Evolutionary conservation across 2,888 invertebrate genomes (phyloP).

Genomic region (Gortyna flavago): DNA sequence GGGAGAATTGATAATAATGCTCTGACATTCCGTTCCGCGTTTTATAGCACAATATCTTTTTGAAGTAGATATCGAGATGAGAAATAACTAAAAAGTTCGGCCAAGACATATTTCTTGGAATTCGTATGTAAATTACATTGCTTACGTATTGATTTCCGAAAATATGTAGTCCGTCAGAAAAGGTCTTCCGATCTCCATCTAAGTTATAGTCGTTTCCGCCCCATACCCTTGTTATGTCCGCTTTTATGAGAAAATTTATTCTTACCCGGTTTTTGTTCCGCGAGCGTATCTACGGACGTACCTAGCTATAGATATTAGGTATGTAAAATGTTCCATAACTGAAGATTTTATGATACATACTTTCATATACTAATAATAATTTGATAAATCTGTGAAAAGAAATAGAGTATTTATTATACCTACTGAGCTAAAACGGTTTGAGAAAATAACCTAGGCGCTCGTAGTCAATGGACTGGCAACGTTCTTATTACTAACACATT

Average conservation of each 20-base stretch:
- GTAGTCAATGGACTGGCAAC: conserved; percentile 52
- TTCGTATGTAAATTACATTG: conserved; percentile 63
- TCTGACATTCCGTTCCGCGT: neutral
- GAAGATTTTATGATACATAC: conserved; percentile 34
- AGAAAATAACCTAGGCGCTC: conserved; percentile 45
- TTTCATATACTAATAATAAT: conserved; percentile 14
- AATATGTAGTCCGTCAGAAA: conserved; percentile 69
- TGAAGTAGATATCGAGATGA: conserved; percentile 13
- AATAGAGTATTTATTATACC: neutral
- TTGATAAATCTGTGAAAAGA: conserved; percentile 12
- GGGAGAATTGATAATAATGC: conserved; percentile 34
- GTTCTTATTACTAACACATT: conserved; percentile 46
- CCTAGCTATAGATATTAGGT: conserved; percentile 25
- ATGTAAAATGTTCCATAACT: conserved; percentile 31
- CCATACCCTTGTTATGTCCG: conserved; percentile 65
- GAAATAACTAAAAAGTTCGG: conserved; percentile 37
- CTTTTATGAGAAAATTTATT: conserved; percentile 64
- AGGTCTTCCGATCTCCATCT: conserved; percentile 67
- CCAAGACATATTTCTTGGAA: conserved; percentile 52
- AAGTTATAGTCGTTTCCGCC: conserved; percentile 68
- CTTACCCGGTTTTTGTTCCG: conserved; percentile 58
- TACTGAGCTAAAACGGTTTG: conserved; percentile 24
- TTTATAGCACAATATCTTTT: conserved; percentile 15
- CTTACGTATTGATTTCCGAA: conserved; percentile 68
- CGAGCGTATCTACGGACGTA: conserved; percentile 16